Conservation (phyloP, 1,140 invertebrate species). For the Achatina immaculata region DNA sequence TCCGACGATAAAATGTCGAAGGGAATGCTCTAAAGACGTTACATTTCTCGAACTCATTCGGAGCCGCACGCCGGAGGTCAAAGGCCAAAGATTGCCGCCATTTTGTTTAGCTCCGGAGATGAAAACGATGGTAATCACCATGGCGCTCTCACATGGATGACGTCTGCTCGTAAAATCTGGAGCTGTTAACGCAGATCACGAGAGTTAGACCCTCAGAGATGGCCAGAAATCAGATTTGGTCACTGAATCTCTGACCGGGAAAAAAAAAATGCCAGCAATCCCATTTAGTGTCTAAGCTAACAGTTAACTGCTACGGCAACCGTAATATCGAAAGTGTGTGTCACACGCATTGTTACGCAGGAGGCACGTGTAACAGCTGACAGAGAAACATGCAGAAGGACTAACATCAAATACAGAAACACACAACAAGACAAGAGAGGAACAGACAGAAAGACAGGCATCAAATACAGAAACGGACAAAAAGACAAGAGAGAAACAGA, state of each 20-base stretch:
- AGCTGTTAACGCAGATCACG: constrained; percentile 16
- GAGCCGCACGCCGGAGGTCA: constrained; percentile 16
- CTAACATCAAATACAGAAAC: no score
- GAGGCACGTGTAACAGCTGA: no score
- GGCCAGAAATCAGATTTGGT: background rate
- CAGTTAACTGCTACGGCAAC: no score
- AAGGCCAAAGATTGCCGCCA: constrained; percentile 26
- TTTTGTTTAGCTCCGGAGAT: constrained; percentile 19
- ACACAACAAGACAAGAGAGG: no score
- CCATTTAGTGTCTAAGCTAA: no score
- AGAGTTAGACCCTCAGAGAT: constrained; percentile 1
- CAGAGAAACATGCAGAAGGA: no score
- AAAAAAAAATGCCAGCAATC: no score
- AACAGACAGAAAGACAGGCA: no score
- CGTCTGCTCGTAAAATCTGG: constrained; percentile 19
- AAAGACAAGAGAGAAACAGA: no score
- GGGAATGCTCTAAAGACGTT: constrained; percentile 18
- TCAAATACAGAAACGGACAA: no score
- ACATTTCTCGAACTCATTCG: constrained; percentile 29
- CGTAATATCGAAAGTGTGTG: no score
- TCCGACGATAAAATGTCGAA: background rate
- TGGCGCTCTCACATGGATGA: background rate
- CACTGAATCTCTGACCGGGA: background rate
- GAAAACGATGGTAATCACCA: constrained; percentile 22
- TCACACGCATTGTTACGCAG: no score